Evolutionary conservation across 2,113 vertebrate species (phyloP), one percentile per base, ranked within the genome.

Genomic region (Bucco capensis): DNA sequence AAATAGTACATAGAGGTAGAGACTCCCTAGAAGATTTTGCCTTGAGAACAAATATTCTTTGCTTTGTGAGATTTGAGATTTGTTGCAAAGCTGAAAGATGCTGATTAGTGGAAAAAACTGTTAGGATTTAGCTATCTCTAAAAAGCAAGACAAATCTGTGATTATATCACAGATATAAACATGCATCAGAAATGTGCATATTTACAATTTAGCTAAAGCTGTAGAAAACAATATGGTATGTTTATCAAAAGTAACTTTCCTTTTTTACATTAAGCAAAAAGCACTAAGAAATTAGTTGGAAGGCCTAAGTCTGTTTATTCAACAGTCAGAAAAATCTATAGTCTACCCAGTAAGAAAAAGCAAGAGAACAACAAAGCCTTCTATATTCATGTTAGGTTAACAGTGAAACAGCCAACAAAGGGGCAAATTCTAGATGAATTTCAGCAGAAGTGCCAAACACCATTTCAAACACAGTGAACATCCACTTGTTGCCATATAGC

Each of bases 381-480:
- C 77, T 72, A 92, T 35, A 49, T 86, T 62, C 85, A 33, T 62
- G 83, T 97, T 96, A 97, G 91, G 88, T 31, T 73, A 81, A 90
- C 15, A 95, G 96, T 91, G 12, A 50, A 95, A 90, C 92, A 93
- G 31, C 77, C 90, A 91, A 80, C 76, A 81, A 90, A 82, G 38
- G 83, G 84, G 65, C 74, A 94, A 92, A 92, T 49, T 83, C 81
- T 88, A 69, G 46, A 72, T 28, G 14, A 82, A 67, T 91, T 88
- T 80, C 93, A 96, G 97, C 91, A 80, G 31, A 88, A 51, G 95
- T 95, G 95, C 96, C 81, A 83, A 96, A 78, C 62, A 83, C 85
- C 92, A 92, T 88, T 91, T 90, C 95, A 95, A 88, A 95, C 94
- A 96, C 92, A 87, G 94, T 88, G 95, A 96, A 75, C 94, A 92